These are phyloP conservation scores for Dicrostonyx torquatus DNA, from an alignment of 2,797 vertebrate genomes.

Conservation along the genomic window DNA sequence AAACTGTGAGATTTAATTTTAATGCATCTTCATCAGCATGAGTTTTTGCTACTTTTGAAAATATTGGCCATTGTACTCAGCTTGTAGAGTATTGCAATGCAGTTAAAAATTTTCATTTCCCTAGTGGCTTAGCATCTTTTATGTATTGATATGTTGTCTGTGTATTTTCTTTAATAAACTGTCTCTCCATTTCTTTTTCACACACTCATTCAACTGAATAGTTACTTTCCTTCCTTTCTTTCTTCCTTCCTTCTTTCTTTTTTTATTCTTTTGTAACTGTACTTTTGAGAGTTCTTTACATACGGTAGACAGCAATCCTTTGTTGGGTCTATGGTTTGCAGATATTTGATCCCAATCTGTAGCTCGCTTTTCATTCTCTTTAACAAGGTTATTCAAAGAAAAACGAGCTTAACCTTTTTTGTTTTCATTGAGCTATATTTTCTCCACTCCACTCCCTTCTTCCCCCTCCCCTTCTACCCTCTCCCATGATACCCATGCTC, in stretches of 20 bases:
- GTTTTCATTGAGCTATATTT: too few relatives aligned
- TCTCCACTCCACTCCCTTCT: too few relatives aligned
- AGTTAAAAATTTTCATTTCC: background rate
- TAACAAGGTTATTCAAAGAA: background rate
- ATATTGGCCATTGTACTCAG: background rate
- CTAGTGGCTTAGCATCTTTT: background rate
- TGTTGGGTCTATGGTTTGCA: background rate
- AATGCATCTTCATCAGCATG: background rate
- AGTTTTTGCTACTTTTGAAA: background rate
- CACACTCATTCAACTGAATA: background rate
- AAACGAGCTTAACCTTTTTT: background rate
- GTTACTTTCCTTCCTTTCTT: background rate
- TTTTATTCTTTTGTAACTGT: background rate
- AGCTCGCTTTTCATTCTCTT: background rate
- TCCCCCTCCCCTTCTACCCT: too few relatives aligned
- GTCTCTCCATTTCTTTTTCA: background rate
- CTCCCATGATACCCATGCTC: too few relatives aligned
- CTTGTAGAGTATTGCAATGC: background rate
- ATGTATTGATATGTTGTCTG: background rate
- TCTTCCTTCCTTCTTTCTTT: too few relatives aligned
- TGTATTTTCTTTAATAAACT: constrained; percentile 4
- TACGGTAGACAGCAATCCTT: constrained; percentile 2
- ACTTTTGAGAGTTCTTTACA: constrained; percentile 29
- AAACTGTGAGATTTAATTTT: background rate
- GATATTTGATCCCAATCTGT: constrained; percentile 8